These are phyloP conservation scores for Drosophila tanythrix DNA, from an alignment of 2,888 invertebrate species.

Conservation along the genomic window DNA sequence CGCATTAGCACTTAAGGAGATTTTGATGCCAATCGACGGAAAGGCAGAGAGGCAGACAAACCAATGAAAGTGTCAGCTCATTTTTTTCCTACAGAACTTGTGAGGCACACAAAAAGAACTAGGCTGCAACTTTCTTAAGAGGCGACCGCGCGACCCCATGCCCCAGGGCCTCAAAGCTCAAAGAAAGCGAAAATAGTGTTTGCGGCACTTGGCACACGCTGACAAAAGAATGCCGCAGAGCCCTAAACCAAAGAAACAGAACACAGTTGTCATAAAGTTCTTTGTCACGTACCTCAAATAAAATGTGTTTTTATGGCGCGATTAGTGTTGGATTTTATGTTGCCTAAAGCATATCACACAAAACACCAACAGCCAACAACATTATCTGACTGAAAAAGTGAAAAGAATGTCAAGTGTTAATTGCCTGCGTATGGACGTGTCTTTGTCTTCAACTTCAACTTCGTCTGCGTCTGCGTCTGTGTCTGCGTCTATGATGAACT, in stretches of 20 bases:
- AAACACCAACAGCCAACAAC: constrained; percentile 42
- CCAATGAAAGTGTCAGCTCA: constrained; percentile 62
- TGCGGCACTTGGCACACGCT: constrained; percentile 55
- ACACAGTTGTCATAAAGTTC: constrained; percentile 61
- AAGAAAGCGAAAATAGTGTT: constrained; percentile 70
- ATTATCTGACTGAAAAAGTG: constrained; percentile 56
- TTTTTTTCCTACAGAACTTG: constrained; percentile 38
- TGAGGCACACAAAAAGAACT: constrained; percentile 33
- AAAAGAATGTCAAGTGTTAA: constrained; percentile 80
- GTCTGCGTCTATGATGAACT: constrained; percentile 14
- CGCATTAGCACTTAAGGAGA: constrained; percentile 73
- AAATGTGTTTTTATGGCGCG: constrained; percentile 77
- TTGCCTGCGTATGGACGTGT: constrained; percentile 67
- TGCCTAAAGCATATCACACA: constrained; percentile 68
- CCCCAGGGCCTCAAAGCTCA: constrained; percentile 30
- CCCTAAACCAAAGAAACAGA: constrained; percentile 21
- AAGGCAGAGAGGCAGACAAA: constrained; percentile 9
- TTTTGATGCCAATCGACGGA: constrained; percentile 68
- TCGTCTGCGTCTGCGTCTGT: constrained; percentile 14
- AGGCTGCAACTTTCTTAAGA: constrained; percentile 58
- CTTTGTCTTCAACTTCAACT: constrained; percentile 3
- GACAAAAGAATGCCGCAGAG: constrained; percentile 33
- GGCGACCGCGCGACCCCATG: constrained; percentile 11
- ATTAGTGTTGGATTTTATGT: constrained; percentile 68
- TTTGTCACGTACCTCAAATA: constrained; percentile 73